Conservation (phyloP, 1,140 invertebrate species). For the Leptopilina boulardi region DNA sequence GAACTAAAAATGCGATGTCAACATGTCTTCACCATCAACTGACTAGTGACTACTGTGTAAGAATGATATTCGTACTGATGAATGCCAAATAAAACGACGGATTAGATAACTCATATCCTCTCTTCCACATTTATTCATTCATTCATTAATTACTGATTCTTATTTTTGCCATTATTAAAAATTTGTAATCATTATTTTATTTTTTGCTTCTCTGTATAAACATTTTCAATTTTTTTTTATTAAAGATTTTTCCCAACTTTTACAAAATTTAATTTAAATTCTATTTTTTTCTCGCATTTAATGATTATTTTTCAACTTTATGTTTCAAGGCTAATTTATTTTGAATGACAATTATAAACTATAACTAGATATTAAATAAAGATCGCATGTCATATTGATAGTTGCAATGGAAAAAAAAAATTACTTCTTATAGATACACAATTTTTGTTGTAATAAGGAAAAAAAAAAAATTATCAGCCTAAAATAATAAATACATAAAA, state of each 20-base stretch:
- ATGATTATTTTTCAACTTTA: background rate
- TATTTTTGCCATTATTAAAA: background rate
- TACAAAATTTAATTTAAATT: background rate
- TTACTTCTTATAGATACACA: too few species aligned
- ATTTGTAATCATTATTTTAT: too few species aligned
- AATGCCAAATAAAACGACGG: background rate
- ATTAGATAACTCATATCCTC: background rate
- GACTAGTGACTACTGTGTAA: too few species aligned
- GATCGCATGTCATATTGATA: background rate
- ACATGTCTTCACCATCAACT: too few species aligned
- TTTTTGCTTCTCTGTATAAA: too few species aligned
- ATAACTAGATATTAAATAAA: background rate
- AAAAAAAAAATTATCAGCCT: background rate
- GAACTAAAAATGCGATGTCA: too few species aligned
- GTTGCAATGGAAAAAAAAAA: background rate
- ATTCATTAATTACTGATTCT: background rate
- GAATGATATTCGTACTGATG: background rate
- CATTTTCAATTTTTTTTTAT: background rate
- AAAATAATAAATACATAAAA: too few species aligned
- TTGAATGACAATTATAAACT: background rate
- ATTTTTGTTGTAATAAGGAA: too few species aligned
- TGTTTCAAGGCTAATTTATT: background rate
- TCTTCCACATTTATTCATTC: background rate
- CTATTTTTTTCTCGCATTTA: background rate
- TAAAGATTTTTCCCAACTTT: background rate